Evolutionary conservation across 2,888 invertebrate species (phyloP), one percentile per base, ranked within the genome.

Genomic region (Platycnemis pennipes): DNA sequence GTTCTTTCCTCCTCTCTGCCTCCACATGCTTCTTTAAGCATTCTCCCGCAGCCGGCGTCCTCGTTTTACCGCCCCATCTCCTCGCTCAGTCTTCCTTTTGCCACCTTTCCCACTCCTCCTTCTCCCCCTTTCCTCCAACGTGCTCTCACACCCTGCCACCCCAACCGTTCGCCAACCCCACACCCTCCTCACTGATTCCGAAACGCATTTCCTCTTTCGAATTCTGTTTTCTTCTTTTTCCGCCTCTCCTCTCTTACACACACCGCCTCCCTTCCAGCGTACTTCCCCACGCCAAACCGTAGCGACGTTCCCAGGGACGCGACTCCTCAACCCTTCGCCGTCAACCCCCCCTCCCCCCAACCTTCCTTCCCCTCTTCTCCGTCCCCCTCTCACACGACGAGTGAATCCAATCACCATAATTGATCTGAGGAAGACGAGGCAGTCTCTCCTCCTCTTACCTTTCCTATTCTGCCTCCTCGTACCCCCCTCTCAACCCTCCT

Each of bases 381-480:
- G 53, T 56, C 56, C 26, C 31, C 56, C 42, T 42, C 91, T 11
- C 63, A 56, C 91, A 45, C 69, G 91, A 44, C n/a, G 63, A 91
- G 91, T 91, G 91, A 91, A 91, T 91, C 91, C 91, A 91, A 91
- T 91, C 91, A 91, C 91, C 91, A 91, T 91, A 91, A 91, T 91
- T 91, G 91, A 91, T 91, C 91, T 63, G 91, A 91, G 63, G 91
- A 45, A 37, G 44, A n/a, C 91, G 42, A 44, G 45, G 87, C 8
- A 42, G 45, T 37, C 46, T n/a, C 46, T 87, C 87, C 16, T 87
- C 87, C 46, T n/a, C n/a, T 46, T 87, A n/a, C 44, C 87, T 44
- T 46, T 46, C 26, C 87, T 87, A 45, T 45, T 19, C 45, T 26
- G 2, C 45, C n/a, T 31, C 16, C 22, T 19, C 45, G 7, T 22